Conservation (phyloP, 2,888 invertebrate species). For the Listrodromus nycthemerus region DNA sequence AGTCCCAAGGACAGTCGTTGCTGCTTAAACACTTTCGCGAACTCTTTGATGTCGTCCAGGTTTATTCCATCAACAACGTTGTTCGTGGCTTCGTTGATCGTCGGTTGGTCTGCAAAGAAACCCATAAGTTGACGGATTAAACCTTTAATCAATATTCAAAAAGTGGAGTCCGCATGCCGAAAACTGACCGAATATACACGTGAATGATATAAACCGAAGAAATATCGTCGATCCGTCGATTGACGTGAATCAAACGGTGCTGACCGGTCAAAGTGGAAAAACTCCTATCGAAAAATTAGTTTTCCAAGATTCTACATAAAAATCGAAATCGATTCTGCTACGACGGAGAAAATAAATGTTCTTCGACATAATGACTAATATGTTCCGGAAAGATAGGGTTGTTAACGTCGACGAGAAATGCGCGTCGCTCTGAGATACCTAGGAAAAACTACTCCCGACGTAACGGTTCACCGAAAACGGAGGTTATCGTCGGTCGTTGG, state of each 20-base stretch:
- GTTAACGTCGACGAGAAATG: neutral
- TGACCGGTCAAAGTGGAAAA: neutral
- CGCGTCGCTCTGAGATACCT: slow-evolving; percentile 2
- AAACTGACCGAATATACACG: neutral
- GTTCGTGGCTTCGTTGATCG: slow-evolving; percentile 96
- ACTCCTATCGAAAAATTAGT: neutral
- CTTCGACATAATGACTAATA: neutral
- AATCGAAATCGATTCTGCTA: neutral
- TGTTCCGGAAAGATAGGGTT: neutral
- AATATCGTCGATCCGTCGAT: neutral
- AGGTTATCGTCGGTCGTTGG: slow-evolving; percentile 72
- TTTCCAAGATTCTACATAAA: neutral
- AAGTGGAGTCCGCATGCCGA: neutral
- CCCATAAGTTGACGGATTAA: slow-evolving; percentile 17
- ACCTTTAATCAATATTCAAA: slow-evolving; percentile 9
- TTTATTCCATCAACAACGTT: slow-evolving; percentile 98
- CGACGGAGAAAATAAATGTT: neutral
- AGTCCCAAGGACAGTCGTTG: slow-evolving; percentile 96
- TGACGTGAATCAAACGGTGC: neutral
- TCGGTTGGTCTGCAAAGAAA: slow-evolving; percentile 91
- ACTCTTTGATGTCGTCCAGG: slow-evolving; percentile 98
- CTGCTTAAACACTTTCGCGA: slow-evolving; percentile 98
- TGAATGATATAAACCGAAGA: too few species aligned
- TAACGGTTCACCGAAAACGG: slow-evolving; percentile 61
- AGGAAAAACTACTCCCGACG: slow-evolving; percentile 9